Conservation (phyloP, 1,140 invertebrate species). For the Drosophila ananassae region DNA sequence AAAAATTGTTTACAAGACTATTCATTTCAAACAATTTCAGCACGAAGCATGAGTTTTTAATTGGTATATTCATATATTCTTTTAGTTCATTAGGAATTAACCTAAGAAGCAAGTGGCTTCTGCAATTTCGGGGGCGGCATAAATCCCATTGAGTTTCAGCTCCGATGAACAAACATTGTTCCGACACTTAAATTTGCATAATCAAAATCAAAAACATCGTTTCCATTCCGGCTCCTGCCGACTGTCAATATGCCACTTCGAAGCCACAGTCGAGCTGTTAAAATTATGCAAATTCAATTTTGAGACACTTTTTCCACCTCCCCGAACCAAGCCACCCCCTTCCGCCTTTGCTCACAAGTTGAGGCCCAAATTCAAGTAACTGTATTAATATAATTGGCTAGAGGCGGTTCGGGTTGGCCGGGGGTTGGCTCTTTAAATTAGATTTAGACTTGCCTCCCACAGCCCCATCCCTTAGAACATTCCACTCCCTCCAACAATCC, state of each 20-base stretch:
- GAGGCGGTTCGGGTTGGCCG: conserved; percentile 28
- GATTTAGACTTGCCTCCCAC: conserved; percentile 56
- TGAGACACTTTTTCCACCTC: conserved; percentile 58
- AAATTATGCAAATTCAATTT: conserved; percentile 84
- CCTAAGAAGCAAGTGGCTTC: not conserved
- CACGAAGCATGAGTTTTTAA: not conserved
- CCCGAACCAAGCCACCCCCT: conserved; percentile 8
- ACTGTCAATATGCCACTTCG: conserved; percentile 78
- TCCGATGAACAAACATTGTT: conserved; percentile 76
- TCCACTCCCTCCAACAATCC: conserved; percentile 8
- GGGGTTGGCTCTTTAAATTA: conserved; percentile 68
- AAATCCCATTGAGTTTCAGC: conserved; percentile 53
- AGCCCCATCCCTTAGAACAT: not conserved
- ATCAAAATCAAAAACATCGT: conserved; percentile 83
- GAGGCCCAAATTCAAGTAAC: conserved; percentile 78
- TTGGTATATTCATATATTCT: not conserved
- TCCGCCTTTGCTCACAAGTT: conserved; percentile 13
- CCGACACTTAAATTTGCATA: conserved; percentile 83
- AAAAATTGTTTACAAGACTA: too few species aligned
- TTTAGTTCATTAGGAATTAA: conserved; percentile 18
- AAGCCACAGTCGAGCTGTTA: conserved; percentile 74
- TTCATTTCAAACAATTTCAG: conserved; percentile 2
- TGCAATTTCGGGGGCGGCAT: not conserved
- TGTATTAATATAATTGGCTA: conserved; percentile 81
- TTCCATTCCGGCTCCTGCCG: conserved; percentile 53